Evolutionary conservation across 1,140 invertebrate genomes (phyloP).

Genomic region (Drosophila nebulosa): DNA sequence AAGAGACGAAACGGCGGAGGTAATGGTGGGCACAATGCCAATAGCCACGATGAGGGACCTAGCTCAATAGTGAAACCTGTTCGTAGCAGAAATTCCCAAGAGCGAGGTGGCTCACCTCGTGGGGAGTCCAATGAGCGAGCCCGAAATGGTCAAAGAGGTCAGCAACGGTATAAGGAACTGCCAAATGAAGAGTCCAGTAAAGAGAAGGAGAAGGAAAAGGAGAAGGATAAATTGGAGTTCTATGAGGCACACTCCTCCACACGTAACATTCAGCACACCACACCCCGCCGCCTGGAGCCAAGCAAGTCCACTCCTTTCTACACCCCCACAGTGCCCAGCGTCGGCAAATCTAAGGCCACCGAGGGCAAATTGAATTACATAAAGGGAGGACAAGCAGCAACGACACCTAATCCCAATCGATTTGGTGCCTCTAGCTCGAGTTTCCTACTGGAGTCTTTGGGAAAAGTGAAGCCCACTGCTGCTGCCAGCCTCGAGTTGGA

Average conservation of each 20-base stretch:
- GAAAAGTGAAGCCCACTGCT: conserved; percentile 47
- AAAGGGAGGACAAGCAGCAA: conserved; percentile 52
- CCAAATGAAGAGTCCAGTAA: conserved; percentile 62
- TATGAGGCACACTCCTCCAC: conserved; percentile 59
- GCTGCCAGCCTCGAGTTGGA: conserved; percentile 50
- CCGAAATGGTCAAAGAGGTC: conserved; percentile 60
- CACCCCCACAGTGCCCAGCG: conserved; percentile 80
- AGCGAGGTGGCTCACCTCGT: conserved; percentile 14
- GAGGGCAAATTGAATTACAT: conserved; percentile 68
- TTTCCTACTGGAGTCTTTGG: conserved; percentile 55
- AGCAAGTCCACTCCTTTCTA: conserved; percentile 77
- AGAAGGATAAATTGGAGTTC: conserved; percentile 54
- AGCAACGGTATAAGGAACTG: conserved; percentile 62
- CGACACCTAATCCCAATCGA: conserved; percentile 58
- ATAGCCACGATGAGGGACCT: conserved; percentile 39
- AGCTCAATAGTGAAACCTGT: conserved; percentile 35
- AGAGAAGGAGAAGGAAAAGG: conserved; percentile 38
- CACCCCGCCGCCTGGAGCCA: conserved; percentile 60
- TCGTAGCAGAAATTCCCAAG: conserved; percentile 44
- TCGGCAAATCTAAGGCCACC: conserved; percentile 63
- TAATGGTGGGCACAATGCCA: conserved; percentile 11
- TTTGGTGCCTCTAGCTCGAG: conserved; percentile 44
- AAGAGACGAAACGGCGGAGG: conserved; percentile 66
- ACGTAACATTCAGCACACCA: conserved; percentile 48
- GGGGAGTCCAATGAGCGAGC: conserved; percentile 53